Base-by-base conservation (phyloP, 2,113 vertebrate species). In the Hipposideros armiger region DNA sequence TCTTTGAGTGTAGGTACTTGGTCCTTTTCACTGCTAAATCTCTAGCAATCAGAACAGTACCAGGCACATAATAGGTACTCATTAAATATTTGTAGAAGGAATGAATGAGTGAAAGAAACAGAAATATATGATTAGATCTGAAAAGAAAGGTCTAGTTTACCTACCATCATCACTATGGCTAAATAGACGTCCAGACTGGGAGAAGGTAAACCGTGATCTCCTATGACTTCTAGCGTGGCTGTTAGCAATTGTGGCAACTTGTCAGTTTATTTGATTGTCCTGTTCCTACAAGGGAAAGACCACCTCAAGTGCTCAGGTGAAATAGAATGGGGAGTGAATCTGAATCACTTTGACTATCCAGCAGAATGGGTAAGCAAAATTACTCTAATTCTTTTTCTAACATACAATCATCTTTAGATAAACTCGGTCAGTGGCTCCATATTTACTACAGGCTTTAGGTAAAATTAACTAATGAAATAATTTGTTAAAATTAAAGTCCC, bases 381-480 rank as follows among this genome's bases (percentile, higher is more conserved):
- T 54, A 60, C 13, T 64, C 32, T 89, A 77, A 86, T n/a, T n/a
- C 22, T 72, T 95, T 96, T 95, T 78, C 54, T 90, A 92, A 47
- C 17, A 5, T 76, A 77, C 40, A 85, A 50, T 70, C 22, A 52
- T 56, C 17, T 87, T 52, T 74, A 84, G 64, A 3, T 40, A 60
- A 95, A 87, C 16, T 81, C 19, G 60, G 3, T 77, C 58, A 76
- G 47, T 30, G 50, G 11, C 2, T 87, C 42, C 30, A 69, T 22
- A 45, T 40, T 95, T 67, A 62, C n/a, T 24, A 60, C 1, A 72
- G 5, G 7, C 6, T 94, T 82, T 92, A 54, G 8, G 13, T 47
- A 72, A 73, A 87, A 69, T 47, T 47, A 50, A 50, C 11, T 50
- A 50, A 78, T 66, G 60, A 66, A 67, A 47, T 60, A 60, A n/a